Conservation (phyloP, 2,888 invertebrate genomes). For the Therioaphis trifolii region DNA sequence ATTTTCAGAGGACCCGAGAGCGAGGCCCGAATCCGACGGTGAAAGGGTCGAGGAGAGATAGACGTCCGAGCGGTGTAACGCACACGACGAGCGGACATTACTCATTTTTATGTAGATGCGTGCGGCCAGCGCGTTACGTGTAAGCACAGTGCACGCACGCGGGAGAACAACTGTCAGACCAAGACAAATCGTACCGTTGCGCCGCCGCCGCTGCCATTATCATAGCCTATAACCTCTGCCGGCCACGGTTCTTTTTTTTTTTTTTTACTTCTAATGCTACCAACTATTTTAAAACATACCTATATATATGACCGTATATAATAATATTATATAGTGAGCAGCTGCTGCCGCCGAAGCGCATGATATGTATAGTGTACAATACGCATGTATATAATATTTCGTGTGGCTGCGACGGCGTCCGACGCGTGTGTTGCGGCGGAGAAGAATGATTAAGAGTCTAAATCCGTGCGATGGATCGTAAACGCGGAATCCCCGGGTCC, state of each 20-base stretch:
- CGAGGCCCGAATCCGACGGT: no score
- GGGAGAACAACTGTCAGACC: conserved; percentile 47
- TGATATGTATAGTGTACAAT: neutral
- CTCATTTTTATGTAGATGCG: conserved; percentile 54
- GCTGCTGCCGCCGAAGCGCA: neutral
- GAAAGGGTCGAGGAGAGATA: conserved; percentile 26
- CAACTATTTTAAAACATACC: conserved; percentile 40
- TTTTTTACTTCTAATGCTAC: conserved; percentile 37
- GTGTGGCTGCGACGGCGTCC: no score
- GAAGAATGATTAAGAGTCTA: conserved; percentile 52
- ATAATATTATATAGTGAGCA: neutral
- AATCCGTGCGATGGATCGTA: conserved; percentile 51
- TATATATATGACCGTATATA: neutral
- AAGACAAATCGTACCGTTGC: conserved; percentile 58
- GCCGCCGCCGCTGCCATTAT: conserved; percentile 44
- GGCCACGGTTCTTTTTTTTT: conserved; percentile 38
- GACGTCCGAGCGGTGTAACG: conserved; percentile 14
- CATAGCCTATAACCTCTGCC: conserved; percentile 46
- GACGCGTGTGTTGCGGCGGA: neutral
- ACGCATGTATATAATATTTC: no score
- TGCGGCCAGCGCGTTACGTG: conserved; percentile 38
- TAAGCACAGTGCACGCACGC: neutral
- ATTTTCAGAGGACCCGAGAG: no score
- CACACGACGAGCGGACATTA: conserved; percentile 49
- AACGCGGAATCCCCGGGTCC: conserved; percentile 35